Evolutionary conservation across 1,140 invertebrate species (phyloP), one percentile per base, ranked within the genome.

Genomic region (Lordiphosa collinella): DNA sequence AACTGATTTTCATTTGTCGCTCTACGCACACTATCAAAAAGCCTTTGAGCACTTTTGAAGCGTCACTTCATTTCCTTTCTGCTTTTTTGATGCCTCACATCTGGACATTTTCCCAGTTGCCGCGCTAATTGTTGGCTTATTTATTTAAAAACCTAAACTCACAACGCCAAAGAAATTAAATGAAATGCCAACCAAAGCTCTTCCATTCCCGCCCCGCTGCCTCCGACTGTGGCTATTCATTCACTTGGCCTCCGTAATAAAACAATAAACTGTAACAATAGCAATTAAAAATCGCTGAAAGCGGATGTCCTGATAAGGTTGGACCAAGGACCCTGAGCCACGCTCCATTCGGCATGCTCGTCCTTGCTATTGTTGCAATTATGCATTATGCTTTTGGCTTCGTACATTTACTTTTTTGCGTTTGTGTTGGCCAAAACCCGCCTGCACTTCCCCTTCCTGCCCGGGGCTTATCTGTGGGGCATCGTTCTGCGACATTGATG

Each of bases 201-300:
- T 31, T 38, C 18, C 18, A 18, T 18, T 37, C 10, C 16, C 41
- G n/a, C 12, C 4, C 36, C 22, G 37, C 55, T 50, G 40, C 49
- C 40, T 38, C 36, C 12, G 59, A 69, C 66, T 65, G 52, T 75
- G 70, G 71, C 71, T 52, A 79, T 79, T 82, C 75, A 82, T 82
- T 82, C 78, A 62, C 76, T 80, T 80, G 78, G 54, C 78, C 78
- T 71, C 73, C 74, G 76, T 80, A 80, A 80, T 80, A 80, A 82
- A 80, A 80, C 76, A 80, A 82, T 82, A 84, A 82, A 68, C 72
- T 84, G 67, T 76, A 82, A 82, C 76, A 82, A 82, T 82, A 84
- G 76, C 76, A 80, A 80, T 80, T 80, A 80, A 80, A 80, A 80
- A 80, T 80, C 71, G 76, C 76, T 80, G 76, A 80, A 71, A 80